These are phyloP conservation scores for Blomia tropicalis DNA, from an alignment of 2,888 invertebrate species.

Conservation along the genomic window DNA sequence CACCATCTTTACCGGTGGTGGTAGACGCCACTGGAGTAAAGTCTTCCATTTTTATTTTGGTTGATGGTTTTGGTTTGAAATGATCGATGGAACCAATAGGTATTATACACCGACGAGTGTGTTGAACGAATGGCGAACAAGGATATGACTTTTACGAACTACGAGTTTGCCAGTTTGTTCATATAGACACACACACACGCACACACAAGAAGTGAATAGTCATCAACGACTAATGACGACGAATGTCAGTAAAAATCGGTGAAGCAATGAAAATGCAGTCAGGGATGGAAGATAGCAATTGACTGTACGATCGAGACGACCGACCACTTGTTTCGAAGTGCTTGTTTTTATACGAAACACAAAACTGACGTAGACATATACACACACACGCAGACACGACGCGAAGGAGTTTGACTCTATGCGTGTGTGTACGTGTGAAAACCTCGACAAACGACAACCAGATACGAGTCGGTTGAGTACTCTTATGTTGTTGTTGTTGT, in stretches of 20 bases:
- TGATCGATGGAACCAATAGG: background rate
- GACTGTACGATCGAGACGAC: background rate
- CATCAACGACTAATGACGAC: background rate
- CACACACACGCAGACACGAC: background rate
- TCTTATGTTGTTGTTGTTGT: too few relatives aligned
- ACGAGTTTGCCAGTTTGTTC: too few relatives aligned
- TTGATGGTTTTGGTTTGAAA: too few relatives aligned
- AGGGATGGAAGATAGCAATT: background rate
- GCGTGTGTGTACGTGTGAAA: background rate
- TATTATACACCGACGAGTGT: background rate
- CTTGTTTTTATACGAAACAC: constrained; percentile 6
- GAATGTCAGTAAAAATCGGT: background rate
- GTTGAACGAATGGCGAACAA: background rate
- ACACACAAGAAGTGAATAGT: background rate
- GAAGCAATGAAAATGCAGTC: too few relatives aligned
- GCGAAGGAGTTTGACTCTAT: background rate
- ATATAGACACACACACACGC: too few relatives aligned
- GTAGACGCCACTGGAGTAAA: background rate
- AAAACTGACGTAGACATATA: background rate
- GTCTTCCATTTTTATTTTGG: constrained; percentile 4
- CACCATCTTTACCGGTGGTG: background rate
- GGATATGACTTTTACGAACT: too few relatives aligned
- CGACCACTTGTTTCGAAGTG: constrained; percentile 9
- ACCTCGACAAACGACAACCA: too few relatives aligned
- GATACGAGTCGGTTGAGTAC: too few relatives aligned